A percentile compares a stretch with the other conserved stretches of the same genome.
Evolutionary conservation across 2,888 invertebrate species (phyloP).

Genomic region (Dorcus parallelipipedus): DNA sequence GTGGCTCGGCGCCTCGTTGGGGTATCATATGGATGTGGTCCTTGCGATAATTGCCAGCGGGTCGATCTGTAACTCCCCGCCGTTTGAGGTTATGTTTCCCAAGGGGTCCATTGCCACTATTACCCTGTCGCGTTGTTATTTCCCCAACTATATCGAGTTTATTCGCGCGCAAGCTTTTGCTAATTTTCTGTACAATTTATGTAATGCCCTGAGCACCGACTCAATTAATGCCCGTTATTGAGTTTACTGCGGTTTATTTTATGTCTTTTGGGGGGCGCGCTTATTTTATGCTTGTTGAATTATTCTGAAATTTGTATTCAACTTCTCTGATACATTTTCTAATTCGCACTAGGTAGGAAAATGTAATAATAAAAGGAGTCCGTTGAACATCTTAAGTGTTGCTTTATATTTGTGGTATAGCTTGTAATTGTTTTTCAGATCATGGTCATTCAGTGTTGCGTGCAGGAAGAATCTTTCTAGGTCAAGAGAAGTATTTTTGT

Average conservation of each 20-base stretch:
- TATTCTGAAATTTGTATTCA: no score
- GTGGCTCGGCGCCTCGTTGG: constrained; percentile 25
- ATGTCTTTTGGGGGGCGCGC: not conserved
- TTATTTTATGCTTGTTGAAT: no score
- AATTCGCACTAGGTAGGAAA: no score
- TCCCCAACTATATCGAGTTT: constrained; percentile 29
- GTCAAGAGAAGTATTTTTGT: no score
- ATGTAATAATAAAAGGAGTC: no score
- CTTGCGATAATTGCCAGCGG: constrained; percentile 42
- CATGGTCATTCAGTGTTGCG: no score
- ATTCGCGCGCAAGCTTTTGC: constrained; percentile 26
- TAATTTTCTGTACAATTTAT: constrained; percentile 34
- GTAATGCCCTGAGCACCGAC: constrained; percentile 23
- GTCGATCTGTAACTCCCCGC: constrained; percentile 40
- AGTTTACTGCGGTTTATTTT: constrained; percentile 11
- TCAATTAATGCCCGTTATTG: constrained; percentile 13
- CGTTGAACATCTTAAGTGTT: no score
- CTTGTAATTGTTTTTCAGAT: no score
- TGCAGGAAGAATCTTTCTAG: no score
- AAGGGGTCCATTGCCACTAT: constrained; percentile 48
- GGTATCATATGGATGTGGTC: constrained; percentile 30
- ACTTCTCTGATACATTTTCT: no score
- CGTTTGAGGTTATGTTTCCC: constrained; percentile 48
- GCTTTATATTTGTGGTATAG: no score
- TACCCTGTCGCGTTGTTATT: constrained; percentile 45